A percentile compares a stretch with the other conserved stretches of the same genome.
These are phyloP conservation scores for Pandemis corylana DNA, from an alignment of 2,888 invertebrate genomes.

Conservation along the genomic window DNA sequence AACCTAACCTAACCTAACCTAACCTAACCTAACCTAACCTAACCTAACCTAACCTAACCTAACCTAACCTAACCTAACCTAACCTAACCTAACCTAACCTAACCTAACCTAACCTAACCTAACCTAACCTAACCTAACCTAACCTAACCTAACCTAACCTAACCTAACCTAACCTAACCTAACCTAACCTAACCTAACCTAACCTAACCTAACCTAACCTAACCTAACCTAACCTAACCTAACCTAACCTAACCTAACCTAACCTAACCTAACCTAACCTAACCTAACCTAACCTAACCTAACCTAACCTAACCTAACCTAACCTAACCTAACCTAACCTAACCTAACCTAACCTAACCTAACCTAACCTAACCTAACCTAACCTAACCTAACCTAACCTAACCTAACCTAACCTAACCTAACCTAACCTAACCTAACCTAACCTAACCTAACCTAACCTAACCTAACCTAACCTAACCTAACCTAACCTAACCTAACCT, in stretches of 20 bases:
- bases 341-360: conserved; percentile 41
- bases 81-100: conserved; percentile 29
- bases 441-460: neutral
- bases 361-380: conserved; percentile 44
- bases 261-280: conserved; percentile 30
- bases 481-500: conserved; percentile 35
- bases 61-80: conserved; percentile 27
- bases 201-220: conserved; percentile 42
- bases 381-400: conserved; percentile 39
- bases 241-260: conserved; percentile 36
- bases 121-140: too few species aligned
- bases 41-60: conserved; percentile 18
- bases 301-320: conserved; percentile 32
- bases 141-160: too few species aligned
- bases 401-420: conserved; percentile 35
- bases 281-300: conserved; percentile 39
- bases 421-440: conserved; percentile 25
- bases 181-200: conserved; percentile 41
- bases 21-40: conserved; percentile 21
- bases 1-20: conserved; percentile 34
- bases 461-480: conserved; percentile 29
- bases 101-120: too few species aligned
- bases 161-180: too few species aligned
- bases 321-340: conserved; percentile 33
- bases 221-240: conserved; percentile 42